Evolutionary conservation across 2,113 vertebrate genomes (phyloP).

Genomic region (Panthera uncia): DNA sequence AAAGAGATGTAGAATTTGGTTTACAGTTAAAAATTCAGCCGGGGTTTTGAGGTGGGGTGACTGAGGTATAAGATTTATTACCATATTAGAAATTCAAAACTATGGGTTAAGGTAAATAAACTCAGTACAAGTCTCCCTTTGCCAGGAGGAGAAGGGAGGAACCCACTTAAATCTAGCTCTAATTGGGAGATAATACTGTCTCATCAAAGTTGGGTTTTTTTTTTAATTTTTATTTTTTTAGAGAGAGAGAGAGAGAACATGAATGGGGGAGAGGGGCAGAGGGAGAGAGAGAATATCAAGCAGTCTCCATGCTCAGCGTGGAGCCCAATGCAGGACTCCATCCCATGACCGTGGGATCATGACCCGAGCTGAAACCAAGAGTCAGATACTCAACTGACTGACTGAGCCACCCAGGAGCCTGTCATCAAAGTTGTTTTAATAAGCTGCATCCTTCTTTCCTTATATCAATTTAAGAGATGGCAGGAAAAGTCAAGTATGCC

Average conservation of each 20-base stretch:
- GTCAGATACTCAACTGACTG: too few relatives aligned
- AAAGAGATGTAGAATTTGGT: neutral
- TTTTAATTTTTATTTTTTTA: too few relatives aligned
- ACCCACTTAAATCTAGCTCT: neutral
- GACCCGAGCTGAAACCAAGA: too few relatives aligned
- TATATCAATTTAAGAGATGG: neutral
- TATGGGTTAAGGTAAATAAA: neutral
- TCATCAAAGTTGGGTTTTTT: neutral
- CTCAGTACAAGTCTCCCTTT: neutral
- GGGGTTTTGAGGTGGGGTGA: neutral
- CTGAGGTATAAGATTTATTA: neutral
- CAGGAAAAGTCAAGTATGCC: neutral
- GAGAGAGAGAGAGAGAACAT: too few relatives aligned
- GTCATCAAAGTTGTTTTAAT: neutral
- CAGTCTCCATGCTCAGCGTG: too few relatives aligned
- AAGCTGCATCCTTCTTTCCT: neutral
- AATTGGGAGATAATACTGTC: neutral
- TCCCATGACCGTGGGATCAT: too few relatives aligned
- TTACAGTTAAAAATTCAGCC: neutral
- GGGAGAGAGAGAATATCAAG: too few relatives aligned
- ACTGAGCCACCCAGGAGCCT: too few relatives aligned
- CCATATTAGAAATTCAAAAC: slow-evolving; percentile 8
- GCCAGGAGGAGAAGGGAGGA: rapidly evolving
- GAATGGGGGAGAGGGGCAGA: too few relatives aligned
- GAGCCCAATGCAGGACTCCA: too few relatives aligned